These are phyloP conservation scores for Murina feae DNA, from an alignment of 2,113 vertebrate species.

Conservation along the genomic window DNA sequence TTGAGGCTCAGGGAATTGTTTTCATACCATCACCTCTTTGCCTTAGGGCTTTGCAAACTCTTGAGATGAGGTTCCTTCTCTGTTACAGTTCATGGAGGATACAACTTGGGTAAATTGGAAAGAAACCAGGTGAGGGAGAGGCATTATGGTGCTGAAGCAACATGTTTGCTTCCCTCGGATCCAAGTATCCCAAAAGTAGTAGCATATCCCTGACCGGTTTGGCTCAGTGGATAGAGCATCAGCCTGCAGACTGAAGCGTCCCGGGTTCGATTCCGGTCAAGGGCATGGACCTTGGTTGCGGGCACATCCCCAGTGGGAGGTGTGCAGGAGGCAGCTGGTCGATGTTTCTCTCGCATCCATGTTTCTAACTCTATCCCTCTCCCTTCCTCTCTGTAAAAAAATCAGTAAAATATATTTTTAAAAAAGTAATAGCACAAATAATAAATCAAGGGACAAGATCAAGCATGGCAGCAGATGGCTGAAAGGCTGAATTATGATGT, in stretches of 20 bases:
- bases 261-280: too few species aligned
- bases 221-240: too few species aligned
- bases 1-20: not conserved
- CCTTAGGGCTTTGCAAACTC: not conserved
- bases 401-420: too few species aligned
- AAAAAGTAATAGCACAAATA: constrained; percentile 23
- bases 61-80: not conserved
- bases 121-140: not conserved
- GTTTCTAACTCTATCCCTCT: too few species aligned
- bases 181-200: not conserved
- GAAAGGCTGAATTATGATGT: constrained; percentile 1
- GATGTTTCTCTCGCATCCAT: too few species aligned
- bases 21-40: not conserved
- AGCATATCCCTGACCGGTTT: too few species aligned
- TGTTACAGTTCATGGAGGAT: not conserved
- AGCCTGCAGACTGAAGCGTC: too few species aligned
- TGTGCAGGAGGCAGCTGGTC: too few species aligned
- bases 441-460: constrained; percentile 52
- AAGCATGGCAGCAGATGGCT: not conserved
- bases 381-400: too few species aligned
- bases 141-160: not conserved
- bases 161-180: not conserved
- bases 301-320: too few species aligned
- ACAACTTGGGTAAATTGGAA: not conserved
- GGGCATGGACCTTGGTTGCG: too few species aligned